Conservation (phyloP, 2,113 vertebrate species). For the Micronisus gabar region DNA sequence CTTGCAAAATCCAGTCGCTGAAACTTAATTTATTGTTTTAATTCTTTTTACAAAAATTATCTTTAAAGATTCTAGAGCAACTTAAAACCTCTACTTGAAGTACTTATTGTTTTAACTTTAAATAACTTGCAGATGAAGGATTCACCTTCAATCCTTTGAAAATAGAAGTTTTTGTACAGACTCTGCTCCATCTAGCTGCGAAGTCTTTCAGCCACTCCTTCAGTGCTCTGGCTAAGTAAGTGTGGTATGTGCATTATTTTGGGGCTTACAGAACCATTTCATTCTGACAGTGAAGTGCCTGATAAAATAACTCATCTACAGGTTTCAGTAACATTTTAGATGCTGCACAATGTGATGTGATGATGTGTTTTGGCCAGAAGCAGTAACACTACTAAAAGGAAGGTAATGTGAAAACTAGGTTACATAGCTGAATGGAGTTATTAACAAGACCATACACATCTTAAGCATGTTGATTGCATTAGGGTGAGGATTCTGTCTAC, state of each 20-base stretch:
- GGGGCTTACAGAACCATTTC: neutral
- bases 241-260: neutral
- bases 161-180: constrained; percentile 92
- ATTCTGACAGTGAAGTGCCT: neutral
- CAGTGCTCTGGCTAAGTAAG: constrained; percentile 93
- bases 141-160: constrained; percentile 90
- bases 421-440: neutral
- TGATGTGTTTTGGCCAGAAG: neutral
- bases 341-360: neutral
- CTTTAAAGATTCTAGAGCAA: neutral
- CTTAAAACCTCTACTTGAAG: neutral
- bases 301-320: neutral
- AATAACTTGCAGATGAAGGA: constrained; percentile 80
- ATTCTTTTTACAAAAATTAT: neutral
- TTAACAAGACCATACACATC: neutral
- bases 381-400: neutral
- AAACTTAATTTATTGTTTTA: neutral
- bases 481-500: neutral
- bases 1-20: neutral
- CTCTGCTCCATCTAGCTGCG: constrained; percentile 86
- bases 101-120: neutral
- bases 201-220: constrained; percentile 95
- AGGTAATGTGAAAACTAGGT: neutral
- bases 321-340: neutral
- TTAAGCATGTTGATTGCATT: neutral